Percentiles rank a stretch among this genome's conserved stretches.
Evolutionary conservation across 2,113 vertebrate species (phyloP).

Genomic region (Cyanoderma ruficeps): DNA sequence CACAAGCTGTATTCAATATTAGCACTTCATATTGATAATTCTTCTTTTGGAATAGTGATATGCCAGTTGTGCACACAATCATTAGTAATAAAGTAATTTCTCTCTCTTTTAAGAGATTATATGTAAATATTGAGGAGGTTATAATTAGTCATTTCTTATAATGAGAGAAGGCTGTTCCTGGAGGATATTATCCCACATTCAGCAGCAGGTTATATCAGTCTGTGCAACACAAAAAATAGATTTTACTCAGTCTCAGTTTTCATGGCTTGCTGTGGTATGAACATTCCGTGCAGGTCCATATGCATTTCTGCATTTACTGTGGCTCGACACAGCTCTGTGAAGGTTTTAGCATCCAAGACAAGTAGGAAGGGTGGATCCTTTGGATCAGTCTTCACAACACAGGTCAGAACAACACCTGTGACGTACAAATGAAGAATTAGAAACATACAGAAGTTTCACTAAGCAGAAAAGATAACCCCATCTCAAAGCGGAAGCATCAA

Average conservation of each 20-base stretch:
- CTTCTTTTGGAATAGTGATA: not conserved
- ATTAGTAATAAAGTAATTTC: not conserved
- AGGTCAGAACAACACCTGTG: conserved; percentile 83
- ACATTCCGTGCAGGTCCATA: conserved; percentile 88
- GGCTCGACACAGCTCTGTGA: conserved; percentile 86
- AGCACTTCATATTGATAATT: not conserved
- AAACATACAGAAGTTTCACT: not conserved
- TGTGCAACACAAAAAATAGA: not conserved
- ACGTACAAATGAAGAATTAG: conserved; percentile 1
- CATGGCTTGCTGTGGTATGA: conserved; percentile 75
- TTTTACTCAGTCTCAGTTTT: conserved; percentile 4
- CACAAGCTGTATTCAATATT: not conserved
- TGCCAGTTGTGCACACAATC: not conserved
- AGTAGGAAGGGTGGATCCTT: conserved; percentile 81
- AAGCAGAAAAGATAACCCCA: not conserved
- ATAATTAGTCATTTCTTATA: not conserved
- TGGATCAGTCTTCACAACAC: conserved; percentile 77
- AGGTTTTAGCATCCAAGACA: conserved; percentile 86
- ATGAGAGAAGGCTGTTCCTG: not conserved
- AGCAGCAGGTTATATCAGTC: not conserved
- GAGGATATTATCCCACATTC: not conserved
- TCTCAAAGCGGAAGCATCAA: not conserved
- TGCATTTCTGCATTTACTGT: conserved; percentile 74
- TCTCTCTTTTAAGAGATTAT: not conserved
- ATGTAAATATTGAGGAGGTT: not conserved